Evolutionary conservation across 2,113 vertebrate genomes (phyloP).

Genomic region (Diphyllodes magnificus): DNA sequence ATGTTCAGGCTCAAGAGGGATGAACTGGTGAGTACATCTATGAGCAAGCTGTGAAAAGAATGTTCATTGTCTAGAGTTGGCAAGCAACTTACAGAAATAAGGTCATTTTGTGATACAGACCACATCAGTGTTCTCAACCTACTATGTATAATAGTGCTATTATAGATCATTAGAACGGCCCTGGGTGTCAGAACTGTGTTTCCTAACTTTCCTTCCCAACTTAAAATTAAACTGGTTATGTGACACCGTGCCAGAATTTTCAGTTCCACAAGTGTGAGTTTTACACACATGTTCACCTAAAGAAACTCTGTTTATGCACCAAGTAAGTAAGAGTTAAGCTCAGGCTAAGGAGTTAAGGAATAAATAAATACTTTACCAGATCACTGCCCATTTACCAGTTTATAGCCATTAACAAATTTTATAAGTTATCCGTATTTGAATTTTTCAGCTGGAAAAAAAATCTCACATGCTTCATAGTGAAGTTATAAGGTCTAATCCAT

Average conservation of each 20-base stretch:
- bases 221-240: background rate
- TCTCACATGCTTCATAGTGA: background rate
- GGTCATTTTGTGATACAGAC: background rate
- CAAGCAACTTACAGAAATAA: background rate
- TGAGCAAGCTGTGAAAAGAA: background rate
- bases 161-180: background rate
- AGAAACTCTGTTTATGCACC: background rate
- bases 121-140: background rate
- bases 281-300: background rate
- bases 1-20: background rate
- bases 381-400: background rate
- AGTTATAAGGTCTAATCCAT: background rate
- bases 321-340: background rate
- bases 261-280: background rate
- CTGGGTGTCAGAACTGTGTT: background rate
- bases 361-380: background rate
- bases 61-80: background rate
- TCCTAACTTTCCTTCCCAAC: background rate
- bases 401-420: background rate
- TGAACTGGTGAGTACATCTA: background rate
- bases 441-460: background rate
- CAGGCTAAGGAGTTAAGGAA: background rate
- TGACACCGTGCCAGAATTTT: background rate
- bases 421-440: background rate
- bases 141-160: background rate